A percentile compares a stretch with the other conserved stretches of the same genome.
phyloP scores from a whole-genome alignment of 1,140 invertebrate genomes.

The Drosophila watanabei region DNA sequence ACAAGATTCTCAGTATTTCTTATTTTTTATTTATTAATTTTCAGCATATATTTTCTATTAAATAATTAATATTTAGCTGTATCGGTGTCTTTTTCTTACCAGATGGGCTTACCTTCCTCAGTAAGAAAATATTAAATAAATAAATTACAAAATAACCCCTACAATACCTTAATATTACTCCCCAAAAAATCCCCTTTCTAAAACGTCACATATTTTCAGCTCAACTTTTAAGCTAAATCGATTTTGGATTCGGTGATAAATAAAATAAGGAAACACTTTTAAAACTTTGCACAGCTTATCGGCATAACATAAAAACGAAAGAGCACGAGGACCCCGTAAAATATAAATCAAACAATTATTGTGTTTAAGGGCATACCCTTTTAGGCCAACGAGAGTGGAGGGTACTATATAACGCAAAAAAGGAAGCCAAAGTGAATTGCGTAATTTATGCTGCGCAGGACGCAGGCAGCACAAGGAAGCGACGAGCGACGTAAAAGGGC shows the following conservation, averaged over 20 bases:
- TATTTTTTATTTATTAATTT: too few species aligned
- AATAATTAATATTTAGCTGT: background rate
- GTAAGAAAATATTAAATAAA: too few species aligned
- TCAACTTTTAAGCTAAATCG: background rate
- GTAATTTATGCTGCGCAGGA: slow-evolving; percentile 82
- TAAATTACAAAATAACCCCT: background rate
- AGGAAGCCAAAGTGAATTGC: slow-evolving; percentile 70
- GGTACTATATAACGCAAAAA: slow-evolving; percentile 18
- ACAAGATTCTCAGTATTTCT: too few species aligned
- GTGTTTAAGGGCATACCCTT: slow-evolving; percentile 24
- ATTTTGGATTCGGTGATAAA: slow-evolving; percentile 1
- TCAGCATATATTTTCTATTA: background rate
- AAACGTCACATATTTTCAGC: background rate
- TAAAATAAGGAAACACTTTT: slow-evolving; percentile 2
- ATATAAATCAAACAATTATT: slow-evolving; percentile 20
- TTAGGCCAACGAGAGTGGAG: background rate
- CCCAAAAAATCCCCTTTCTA: background rate
- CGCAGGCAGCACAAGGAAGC: slow-evolving; percentile 45
- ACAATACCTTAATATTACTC: background rate
- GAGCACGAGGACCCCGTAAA: background rate
- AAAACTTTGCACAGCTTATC: background rate
- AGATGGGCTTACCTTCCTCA: too few species aligned
- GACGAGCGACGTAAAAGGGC: background rate
- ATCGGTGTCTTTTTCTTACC: too few species aligned
- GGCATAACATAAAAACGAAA: background rate